Evolutionary conservation across 2,888 invertebrate genomes (phyloP).

Genomic region (Aphidius colemani): DNA sequence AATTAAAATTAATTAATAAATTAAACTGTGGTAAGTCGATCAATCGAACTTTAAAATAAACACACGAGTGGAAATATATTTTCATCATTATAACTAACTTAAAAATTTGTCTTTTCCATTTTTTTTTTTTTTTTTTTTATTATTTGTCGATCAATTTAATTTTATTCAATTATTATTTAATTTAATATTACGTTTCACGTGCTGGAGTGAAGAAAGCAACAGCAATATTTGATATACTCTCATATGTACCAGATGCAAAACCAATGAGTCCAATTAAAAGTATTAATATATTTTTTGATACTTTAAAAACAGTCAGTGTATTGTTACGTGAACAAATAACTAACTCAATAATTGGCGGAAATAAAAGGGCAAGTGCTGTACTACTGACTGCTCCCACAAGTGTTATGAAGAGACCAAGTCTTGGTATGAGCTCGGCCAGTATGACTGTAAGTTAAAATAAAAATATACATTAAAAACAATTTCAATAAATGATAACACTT

Average conservation of each 20-base stretch:
- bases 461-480: neutral
- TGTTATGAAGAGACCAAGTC: slow-evolving; percentile 85
- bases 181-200: slow-evolving; percentile 8
- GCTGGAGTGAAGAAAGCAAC: slow-evolving; percentile 55
- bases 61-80: no score
- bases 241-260: slow-evolving; percentile 76
- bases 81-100: no score
- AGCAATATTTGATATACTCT: slow-evolving; percentile 70
- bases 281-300: slow-evolving; percentile 68
- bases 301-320: slow-evolving; percentile 59
- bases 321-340: slow-evolving; percentile 70
- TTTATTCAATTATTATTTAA: neutral
- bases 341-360: slow-evolving; percentile 86
- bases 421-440: slow-evolving; percentile 84
- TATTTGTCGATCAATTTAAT: no score
- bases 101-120: no score
- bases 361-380: slow-evolving; percentile 82
- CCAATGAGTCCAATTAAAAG: slow-evolving; percentile 73
- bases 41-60: neutral
- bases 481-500: slow-evolving; percentile 3
- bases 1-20: slow-evolving; percentile 11
- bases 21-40: neutral
- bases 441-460: slow-evolving; percentile 67
- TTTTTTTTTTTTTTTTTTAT: no score
- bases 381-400: slow-evolving; percentile 90